Evolutionary conservation across 2,113 vertebrate species (phyloP).

Genomic region (Corynorhinus townsendii): DNA sequence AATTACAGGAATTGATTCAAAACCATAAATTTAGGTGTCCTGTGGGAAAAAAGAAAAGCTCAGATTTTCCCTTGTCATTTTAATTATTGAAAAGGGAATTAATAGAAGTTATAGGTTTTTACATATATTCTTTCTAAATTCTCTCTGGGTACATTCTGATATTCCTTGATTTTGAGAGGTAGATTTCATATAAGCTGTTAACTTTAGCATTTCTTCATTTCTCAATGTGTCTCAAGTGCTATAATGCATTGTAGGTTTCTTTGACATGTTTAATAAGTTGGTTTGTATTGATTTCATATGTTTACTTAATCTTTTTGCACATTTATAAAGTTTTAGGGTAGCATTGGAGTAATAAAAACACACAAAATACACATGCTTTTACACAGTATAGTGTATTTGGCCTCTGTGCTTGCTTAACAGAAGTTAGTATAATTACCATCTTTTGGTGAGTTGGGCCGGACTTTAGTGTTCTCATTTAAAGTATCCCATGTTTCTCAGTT

Average conservation of each 20-base stretch:
- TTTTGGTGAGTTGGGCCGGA: not conserved
- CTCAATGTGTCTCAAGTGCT: not conserved
- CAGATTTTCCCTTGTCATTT: not conserved
- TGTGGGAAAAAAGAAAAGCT: not conserved
- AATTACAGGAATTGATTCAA: not conserved
- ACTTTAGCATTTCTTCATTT: not conserved
- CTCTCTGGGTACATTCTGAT: not conserved
- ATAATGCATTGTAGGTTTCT: not conserved
- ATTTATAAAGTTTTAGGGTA: not conserved
- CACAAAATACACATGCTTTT: not conserved
- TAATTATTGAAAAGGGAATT: not conserved
- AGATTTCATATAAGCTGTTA: not conserved
- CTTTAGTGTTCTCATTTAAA: conserved; percentile 15
- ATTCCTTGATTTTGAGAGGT: conserved; percentile 23
- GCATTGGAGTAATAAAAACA: not conserved
- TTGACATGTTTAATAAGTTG: not conserved
- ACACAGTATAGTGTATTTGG: not conserved
- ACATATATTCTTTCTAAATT: not conserved
- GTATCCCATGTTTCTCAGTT: not conserved
- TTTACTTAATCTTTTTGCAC: not conserved
- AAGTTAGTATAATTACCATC: conserved; percentile 14
- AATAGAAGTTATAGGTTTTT: not conserved
- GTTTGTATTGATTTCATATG: conserved; percentile 5
- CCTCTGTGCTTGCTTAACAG: not conserved
- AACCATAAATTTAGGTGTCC: not conserved